Base-by-base conservation (phyloP, 1,140 invertebrate genomes). In the Geopemphigus sp. region DNA sequence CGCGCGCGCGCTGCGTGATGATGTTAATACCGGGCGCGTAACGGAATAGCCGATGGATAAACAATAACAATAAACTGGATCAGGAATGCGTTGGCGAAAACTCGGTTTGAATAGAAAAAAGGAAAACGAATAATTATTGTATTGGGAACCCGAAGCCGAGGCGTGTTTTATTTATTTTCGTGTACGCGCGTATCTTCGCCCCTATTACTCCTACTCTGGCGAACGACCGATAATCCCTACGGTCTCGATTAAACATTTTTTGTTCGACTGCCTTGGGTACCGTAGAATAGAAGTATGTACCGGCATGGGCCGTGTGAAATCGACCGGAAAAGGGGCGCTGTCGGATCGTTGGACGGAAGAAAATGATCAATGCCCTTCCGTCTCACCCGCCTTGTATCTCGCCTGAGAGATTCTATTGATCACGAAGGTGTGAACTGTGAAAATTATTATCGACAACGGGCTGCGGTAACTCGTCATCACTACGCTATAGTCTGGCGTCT, bases 71-170 rank as follows among this genome's bases (percentile, higher is more conserved):
- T 76, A 76, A 59, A 57, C 26, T 57, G 53, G 56, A 76, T 57
- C 56, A 59, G 73, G 73, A 76, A 76, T 76, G 73, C 73, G 73
- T 76, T 59, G 54, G 73, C 73, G 32, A 76, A 76, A 76, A 76
- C n/a, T 54, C 29, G 24, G 70, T 76, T 45, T 76, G 32, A 59
- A 57, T 76, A 76, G 73, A 76, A 76, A 74, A 73, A 29, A 19
- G 53, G 32, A 56, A 54, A 32, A 54, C 29, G n/a, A 73, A 73
- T 73, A 54, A 73, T 56, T n/a, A n/a, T n/a, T n/a, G n/a, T n/a
- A 24, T 24, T 24, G 22, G 26, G 19, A 24, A 59, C 56, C 56
- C 56, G 22, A 59, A 59, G 56, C 22, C 11, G 14, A 5, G 19
- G 6, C 5, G 15, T 14, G 56, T 59, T 24, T 22, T 50, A 45